Conservation (phyloP, 1,140 invertebrate genomes). For the Metopolophium dirhodum region DNA sequence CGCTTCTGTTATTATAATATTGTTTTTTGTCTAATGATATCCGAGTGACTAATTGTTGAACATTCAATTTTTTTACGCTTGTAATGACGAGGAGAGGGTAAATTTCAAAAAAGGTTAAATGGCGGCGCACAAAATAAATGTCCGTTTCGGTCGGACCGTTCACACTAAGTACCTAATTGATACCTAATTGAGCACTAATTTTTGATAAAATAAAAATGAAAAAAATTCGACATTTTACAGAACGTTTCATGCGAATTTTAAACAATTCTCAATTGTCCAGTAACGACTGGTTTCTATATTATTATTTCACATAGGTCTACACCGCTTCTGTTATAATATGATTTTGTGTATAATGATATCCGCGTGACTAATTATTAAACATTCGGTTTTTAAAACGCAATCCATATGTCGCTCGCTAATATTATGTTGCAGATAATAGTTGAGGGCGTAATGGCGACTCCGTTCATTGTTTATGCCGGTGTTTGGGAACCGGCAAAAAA, state of each 20-base stretch:
- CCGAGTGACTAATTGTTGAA: background rate
- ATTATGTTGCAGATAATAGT: background rate
- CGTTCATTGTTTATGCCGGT: background rate
- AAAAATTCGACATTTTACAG: no score
- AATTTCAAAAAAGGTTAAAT: no score
- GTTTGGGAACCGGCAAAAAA: background rate
- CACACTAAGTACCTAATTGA: no score
- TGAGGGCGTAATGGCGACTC: background rate
- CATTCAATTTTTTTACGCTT: background rate
- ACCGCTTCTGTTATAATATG: no score
- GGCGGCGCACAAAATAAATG: no score
- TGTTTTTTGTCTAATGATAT: background rate
- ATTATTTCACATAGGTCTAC: background rate
- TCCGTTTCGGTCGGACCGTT: no score
- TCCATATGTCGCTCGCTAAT: background rate
- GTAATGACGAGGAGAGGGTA: no score
- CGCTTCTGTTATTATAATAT: no score
- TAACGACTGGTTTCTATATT: background rate
- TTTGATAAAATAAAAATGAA: background rate
- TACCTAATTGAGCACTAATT: background rate
- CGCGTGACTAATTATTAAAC: background rate
- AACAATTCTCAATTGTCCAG: background rate
- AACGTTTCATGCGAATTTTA: background rate
- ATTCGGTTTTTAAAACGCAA: background rate
- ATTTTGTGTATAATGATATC: background rate